Conservation (phyloP, 2,888 invertebrate species). For the Erynnis tages region DNA sequence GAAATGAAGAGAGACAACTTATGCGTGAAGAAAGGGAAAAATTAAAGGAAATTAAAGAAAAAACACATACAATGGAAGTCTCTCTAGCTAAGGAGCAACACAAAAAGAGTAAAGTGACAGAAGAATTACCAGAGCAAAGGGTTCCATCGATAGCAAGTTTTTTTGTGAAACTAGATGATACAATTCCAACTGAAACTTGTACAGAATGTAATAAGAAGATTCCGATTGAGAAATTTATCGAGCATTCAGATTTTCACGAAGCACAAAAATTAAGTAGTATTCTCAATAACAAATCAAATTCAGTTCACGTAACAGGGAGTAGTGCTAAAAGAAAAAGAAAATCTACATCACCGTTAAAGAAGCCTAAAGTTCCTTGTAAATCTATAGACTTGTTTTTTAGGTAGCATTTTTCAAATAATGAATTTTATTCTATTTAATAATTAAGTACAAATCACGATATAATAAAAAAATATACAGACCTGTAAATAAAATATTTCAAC, state of each 20-base stretch:
- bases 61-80: conserved; percentile 32
- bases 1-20: conserved; percentile 76
- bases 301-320: conserved; percentile 35
- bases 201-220: conserved; percentile 85
- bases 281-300: conserved; percentile 73
- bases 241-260: conserved; percentile 93
- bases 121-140: conserved; percentile 40
- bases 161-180: conserved; percentile 67
- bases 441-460: too few species aligned
- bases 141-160: conserved; percentile 61
- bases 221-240: conserved; percentile 81
- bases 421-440: too few species aligned
- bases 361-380: conserved; percentile 62
- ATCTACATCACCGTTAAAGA: conserved; percentile 57
- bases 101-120: conserved; percentile 35
- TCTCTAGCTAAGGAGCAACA: conserved; percentile 32
- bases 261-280: conserved; percentile 88
- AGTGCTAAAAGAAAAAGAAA: conserved; percentile 60
- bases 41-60: conserved; percentile 40
- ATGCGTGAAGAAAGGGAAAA: conserved; percentile 44
- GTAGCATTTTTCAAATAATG: too few species aligned
- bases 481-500: too few species aligned
- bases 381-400: conserved; percentile 70
- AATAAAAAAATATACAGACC: too few species aligned
- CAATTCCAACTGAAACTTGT: conserved; percentile 78